A percentile compares a stretch with the other conserved stretches of the same genome.
Evolutionary conservation across 2,113 vertebrate genomes (phyloP).

Genomic region (Sturnira hondurensis): DNA sequence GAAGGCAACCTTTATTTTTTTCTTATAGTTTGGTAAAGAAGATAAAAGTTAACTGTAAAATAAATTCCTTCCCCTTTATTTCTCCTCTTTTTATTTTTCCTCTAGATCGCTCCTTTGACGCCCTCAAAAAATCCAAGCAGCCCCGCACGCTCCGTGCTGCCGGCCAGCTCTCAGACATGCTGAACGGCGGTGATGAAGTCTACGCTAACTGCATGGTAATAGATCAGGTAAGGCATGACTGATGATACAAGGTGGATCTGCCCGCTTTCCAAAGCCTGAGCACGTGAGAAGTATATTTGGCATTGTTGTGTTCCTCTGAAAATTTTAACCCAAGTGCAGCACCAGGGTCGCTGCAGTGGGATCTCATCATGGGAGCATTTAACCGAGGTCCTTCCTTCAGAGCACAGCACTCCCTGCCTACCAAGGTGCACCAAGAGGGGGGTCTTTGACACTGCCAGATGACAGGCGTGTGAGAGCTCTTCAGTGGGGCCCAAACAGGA

Average conservation of each 20-base stretch:
- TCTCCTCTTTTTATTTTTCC: conserved; percentile 52
- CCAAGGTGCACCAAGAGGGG: fast-evolving
- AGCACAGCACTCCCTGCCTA: neutral
- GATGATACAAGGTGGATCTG: neutral
- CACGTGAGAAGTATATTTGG: neutral
- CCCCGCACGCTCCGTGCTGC: conserved; percentile 74
- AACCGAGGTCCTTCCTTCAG: neutral
- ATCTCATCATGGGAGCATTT: neutral
- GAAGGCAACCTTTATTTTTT: neutral
- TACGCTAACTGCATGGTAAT: conserved; percentile 91
- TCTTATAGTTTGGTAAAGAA: neutral
- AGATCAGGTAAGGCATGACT: conserved; percentile 80
- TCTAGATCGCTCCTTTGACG: conserved; percentile 81
- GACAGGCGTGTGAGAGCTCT: neutral
- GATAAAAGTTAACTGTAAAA: neutral
- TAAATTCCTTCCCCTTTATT: neutral
- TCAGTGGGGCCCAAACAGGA: neutral
- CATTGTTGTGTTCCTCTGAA: neutral
- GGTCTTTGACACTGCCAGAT: neutral
- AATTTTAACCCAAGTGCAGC: neutral
- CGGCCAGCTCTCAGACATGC: conserved; percentile 76
- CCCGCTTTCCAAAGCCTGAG: neutral
- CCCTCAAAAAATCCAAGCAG: conserved; percentile 75
- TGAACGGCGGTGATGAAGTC: conserved; percentile 81
- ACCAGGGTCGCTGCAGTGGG: neutral